These are phyloP conservation scores for Leptestheria dahalacensis DNA, from an alignment of 1,140 invertebrate genomes.

Conservation along the genomic window DNA sequence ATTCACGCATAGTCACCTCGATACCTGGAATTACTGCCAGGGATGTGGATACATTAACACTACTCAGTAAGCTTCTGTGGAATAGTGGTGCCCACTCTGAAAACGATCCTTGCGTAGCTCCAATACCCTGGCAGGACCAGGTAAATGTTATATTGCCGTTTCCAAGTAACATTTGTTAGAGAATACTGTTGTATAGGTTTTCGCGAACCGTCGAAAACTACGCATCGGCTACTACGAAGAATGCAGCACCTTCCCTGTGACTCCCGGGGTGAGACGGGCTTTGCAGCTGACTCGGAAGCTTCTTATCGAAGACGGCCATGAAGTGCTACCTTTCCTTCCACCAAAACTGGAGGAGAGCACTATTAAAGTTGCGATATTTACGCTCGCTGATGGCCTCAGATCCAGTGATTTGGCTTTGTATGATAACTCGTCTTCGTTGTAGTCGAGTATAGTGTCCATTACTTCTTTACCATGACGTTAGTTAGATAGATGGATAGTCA, in stretches of 20 bases:
- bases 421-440: too few relatives aligned
- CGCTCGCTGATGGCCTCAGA: too few relatives aligned
- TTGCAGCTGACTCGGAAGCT: constrained; percentile 23
- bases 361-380: too few relatives aligned
- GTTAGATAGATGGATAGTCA: too few relatives aligned
- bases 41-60: constrained; percentile 15
- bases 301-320: constrained; percentile 23
- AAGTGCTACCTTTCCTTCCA: constrained; percentile 21
- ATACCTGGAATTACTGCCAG: constrained; percentile 20
- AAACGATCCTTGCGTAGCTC: constrained; percentile 18
- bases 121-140: constrained; percentile 20
- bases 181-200: neutral
- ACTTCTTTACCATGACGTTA: too few relatives aligned
- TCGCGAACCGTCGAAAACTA: constrained; percentile 18
- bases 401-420: too few relatives aligned
- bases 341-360: neutral
- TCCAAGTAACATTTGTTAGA: neutral
- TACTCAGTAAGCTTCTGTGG: constrained; percentile 14
- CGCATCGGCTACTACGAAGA: constrained; percentile 27
- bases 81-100: constrained; percentile 15
- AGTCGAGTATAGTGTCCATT: too few relatives aligned
- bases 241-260: constrained; percentile 23
- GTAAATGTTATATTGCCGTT: constrained; percentile 5
- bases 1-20: constrained; percentile 15
- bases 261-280: constrained; percentile 25